phyloP scores from a whole-genome alignment of 2,797 vertebrate species.

The Chanos chanos region DNA sequence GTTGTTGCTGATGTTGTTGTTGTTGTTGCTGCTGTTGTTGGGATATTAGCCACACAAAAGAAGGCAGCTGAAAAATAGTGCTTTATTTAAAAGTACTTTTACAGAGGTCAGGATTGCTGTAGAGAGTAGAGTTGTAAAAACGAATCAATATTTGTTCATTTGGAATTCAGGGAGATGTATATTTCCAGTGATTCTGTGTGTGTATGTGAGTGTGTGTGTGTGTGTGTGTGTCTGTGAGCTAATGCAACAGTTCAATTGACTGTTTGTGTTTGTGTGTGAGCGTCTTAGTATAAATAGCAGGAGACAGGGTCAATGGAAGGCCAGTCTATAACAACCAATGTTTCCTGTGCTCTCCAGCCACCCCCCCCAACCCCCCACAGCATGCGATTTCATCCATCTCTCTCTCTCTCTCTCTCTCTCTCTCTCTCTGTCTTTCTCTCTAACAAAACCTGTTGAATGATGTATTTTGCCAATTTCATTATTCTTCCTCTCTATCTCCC shows the following conservation, averaged over 20 bases:
- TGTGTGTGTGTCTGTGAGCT: constrained; percentile 8
- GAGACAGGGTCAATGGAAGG: constrained; percentile 19
- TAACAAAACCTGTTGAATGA: too few species aligned
- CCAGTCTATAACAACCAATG: constrained; percentile 30
- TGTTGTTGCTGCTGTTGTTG: too few species aligned
- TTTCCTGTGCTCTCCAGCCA: constrained; percentile 16
- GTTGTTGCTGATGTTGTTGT: too few species aligned
- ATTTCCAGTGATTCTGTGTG: constrained; percentile 12
- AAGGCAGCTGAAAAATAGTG: too few species aligned
- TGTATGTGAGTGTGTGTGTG: constrained; percentile 34
- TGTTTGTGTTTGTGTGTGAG: neutral
- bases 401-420: constrained; percentile 10
- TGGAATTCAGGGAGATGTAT: neutral
- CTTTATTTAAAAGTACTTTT: too few species aligned
- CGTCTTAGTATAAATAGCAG: constrained; percentile 25
- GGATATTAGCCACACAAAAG: too few species aligned
- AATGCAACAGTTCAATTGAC: constrained; percentile 5
- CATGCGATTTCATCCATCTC: constrained; percentile 7
- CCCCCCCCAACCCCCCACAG: constrained; percentile 25
- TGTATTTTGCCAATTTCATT: too few species aligned
- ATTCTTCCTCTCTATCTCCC: constrained; percentile 8
- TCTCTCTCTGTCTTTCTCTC: neutral
- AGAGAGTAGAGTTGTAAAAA: too few species aligned
- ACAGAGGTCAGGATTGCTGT: too few species aligned
- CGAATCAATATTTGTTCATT: too few species aligned